Evolutionary conservation across 2,113 vertebrate genomes (phyloP).

Genomic region (Neogale vison): DNA sequence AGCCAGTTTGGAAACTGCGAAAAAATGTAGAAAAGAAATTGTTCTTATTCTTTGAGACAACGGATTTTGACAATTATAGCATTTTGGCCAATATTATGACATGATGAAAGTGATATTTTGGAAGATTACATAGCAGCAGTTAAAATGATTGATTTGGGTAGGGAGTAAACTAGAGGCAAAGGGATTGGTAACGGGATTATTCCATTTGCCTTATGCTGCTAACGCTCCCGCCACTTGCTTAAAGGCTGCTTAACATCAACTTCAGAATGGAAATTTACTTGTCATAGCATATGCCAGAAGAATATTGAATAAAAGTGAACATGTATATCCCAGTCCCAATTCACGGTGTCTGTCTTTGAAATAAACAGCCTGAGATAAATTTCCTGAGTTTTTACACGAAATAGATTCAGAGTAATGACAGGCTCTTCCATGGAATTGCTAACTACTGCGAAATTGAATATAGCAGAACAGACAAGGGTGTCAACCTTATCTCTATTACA

Average conservation of each 20-base stretch:
- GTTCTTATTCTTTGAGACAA: neutral
- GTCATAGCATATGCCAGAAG: neutral
- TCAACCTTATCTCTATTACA: neutral
- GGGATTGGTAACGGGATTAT: constrained; percentile 32
- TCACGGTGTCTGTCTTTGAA: constrained; percentile 20
- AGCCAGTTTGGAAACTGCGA: neutral
- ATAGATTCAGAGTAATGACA: constrained; percentile 22
- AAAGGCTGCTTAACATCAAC: constrained; percentile 22
- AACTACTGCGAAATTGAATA: constrained; percentile 40
- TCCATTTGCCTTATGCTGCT: neutral
- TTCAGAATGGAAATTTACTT: constrained; percentile 47
- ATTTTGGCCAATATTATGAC: neutral
- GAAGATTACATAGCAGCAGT: neutral
- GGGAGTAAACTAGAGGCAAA: neutral
- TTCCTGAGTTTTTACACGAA: constrained; percentile 30
- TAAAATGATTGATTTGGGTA: constrained; percentile 43
- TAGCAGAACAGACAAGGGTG: neutral
- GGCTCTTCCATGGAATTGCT: neutral
- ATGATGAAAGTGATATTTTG: neutral
- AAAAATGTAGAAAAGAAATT: neutral
- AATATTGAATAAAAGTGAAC: constrained; percentile 38
- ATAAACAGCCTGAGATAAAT: constrained; percentile 25
- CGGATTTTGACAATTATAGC: neutral
- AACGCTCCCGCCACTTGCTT: neutral
- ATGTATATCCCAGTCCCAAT: neutral